Conservation (phyloP, 2,113 vertebrate genomes). For the Chelonoidis abingdonii region DNA sequence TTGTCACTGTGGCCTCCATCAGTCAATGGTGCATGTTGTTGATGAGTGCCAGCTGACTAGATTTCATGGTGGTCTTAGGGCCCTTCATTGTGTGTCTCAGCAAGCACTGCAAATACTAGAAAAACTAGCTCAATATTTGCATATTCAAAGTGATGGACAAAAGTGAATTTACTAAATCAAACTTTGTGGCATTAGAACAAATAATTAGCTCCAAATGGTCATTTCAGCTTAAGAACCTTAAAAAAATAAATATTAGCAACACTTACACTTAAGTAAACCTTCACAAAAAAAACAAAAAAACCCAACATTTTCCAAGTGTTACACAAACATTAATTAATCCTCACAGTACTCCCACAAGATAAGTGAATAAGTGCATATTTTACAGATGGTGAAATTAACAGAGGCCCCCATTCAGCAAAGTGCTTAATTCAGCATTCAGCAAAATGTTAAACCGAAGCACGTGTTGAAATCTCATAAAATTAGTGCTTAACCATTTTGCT, state of each 20-base stretch:
- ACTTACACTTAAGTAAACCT: not conserved
- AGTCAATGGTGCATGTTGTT: not conserved
- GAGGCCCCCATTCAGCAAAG: not conserved
- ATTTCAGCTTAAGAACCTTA: not conserved
- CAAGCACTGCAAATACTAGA: not conserved
- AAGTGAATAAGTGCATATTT: not conserved
- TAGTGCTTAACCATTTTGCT: not conserved
- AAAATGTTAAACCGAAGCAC: not conserved
- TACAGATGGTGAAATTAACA: not conserved
- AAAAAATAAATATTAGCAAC: not conserved
- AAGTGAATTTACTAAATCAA: not conserved
- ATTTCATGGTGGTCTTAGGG: not conserved
- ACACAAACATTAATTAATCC: not conserved
- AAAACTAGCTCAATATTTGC: not conserved
- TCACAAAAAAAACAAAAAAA: not conserved
- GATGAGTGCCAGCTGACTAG: not conserved
- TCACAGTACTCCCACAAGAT: not conserved
- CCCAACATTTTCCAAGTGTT: not conserved
- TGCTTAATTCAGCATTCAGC: not conserved
- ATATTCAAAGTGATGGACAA: not conserved
- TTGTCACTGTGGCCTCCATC: not conserved
- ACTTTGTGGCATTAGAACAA: not conserved
- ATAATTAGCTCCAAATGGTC: not conserved
- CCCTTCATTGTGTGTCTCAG: not conserved
- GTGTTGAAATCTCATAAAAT: not conserved